Evolutionary conservation across 2,888 invertebrate species (phyloP), one percentile per base, ranked within the genome.

Genomic region (Onthophagus sagittarius): DNA sequence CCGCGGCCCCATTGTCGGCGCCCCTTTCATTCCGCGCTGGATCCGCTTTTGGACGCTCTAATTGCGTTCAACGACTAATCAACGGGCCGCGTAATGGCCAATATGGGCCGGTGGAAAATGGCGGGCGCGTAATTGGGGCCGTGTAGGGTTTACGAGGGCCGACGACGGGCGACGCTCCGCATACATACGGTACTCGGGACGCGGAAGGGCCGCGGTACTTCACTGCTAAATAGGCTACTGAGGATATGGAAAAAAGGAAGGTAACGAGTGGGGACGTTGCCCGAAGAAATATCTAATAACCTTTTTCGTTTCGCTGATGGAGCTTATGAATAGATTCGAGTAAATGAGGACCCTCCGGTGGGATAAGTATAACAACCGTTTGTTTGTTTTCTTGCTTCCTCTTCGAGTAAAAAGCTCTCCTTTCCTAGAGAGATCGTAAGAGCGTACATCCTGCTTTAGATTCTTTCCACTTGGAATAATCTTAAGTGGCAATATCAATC

Each of bases 61-160:
- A 82, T 81, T 81, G 79, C 81, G 82, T 82, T 82, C 82, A 83
- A 81, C 82, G 81, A 81, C 83, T 83, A 83, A 82, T 82, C 83
- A 82, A 79, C 82, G 78, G 77, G 32, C n/a, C 67, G 74, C 77
- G 79, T 80, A 78, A 78, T 78, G 77, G 79, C 79, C 80, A 79
- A 80, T 79, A 79, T 79, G 74, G 76, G 75, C 70, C 74, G 73
- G 64, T 72, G 78, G 76, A 81, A 81, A 78, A 81, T 81, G 81
- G 81, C 80, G 78, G 79, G 77, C 75, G 75, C 77, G 75, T 78
- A 79, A 79, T 79, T 78, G 78, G 76, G 73, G 63, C 75, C 39
- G 39, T 53, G 39, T 53, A 53, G 39, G 39, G 39, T 11, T 53
- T 11, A 11, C 39, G 11, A 53, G 39, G 7, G 39, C 39, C 39